These are phyloP conservation scores for Chascanopsetta lugubris DNA, from an alignment of 2,113 vertebrate species.

Conservation along the genomic window DNA sequence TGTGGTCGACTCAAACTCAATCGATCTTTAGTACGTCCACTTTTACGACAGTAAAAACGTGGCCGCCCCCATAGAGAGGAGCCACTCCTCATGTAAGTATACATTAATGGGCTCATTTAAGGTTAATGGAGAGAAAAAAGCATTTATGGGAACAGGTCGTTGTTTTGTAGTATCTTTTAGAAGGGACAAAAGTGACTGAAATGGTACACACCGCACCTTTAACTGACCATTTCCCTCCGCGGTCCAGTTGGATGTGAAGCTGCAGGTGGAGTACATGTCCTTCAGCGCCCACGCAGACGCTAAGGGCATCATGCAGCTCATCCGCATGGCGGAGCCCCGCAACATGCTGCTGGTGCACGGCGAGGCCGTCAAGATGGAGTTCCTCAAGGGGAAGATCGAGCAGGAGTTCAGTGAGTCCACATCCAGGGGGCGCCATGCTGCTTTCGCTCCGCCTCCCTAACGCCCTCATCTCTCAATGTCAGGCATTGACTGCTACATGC, in stretches of 20 bases:
- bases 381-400: slow-evolving; percentile 96
- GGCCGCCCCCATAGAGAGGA: no score
- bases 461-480: slow-evolving; percentile 20
- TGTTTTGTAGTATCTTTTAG: no score
- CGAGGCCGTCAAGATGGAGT: slow-evolving; percentile 97
- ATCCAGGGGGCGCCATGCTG: no score
- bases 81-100: no score
- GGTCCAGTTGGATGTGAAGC: slow-evolving; percentile 91
- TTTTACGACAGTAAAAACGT: no score
- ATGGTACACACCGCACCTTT: no score
- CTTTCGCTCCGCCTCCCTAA: neutral
- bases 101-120: no score
- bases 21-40: no score
- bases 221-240: neutral
- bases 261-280: slow-evolving; percentile 99
- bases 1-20: no score
- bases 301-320: slow-evolving; percentile 99
- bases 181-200: no score
- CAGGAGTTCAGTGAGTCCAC: slow-evolving; percentile 91
- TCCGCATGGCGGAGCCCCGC: slow-evolving; percentile 93
- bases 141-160: no score
- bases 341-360: slow-evolving; percentile 93
- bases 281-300: slow-evolving; percentile 96
- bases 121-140: no score
- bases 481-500: slow-evolving; percentile 95